phyloP scores from a whole-genome alignment of 2,888 invertebrate genomes.

The Theretra japonica region DNA sequence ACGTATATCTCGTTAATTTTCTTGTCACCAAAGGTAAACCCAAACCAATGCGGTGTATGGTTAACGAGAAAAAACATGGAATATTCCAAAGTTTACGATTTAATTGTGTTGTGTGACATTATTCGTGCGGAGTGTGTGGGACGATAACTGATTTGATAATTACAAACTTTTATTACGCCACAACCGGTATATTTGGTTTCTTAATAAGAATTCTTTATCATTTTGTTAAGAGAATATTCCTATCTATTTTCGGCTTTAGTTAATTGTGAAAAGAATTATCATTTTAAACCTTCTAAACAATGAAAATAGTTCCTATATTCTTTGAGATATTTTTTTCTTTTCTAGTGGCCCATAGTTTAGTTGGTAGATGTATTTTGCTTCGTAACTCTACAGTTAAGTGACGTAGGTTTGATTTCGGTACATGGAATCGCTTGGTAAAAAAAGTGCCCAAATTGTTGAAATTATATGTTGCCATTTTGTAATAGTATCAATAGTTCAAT shows the following conservation, averaged over 20 bases:
- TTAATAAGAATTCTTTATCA: neutral
- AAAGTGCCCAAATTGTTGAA: no score
- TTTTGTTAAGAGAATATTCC: neutral
- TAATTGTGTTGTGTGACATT: conserved; percentile 11
- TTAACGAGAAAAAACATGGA: conserved; percentile 6
- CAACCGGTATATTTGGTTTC: conserved; percentile 20
- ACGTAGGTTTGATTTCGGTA: no score
- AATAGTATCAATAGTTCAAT: no score
- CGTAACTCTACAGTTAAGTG: no score
- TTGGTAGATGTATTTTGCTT: no score
- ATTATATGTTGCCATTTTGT: no score
- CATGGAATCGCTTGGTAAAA: no score
- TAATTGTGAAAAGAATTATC: no score
- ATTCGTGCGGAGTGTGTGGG: conserved; percentile 8
- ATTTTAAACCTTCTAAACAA: no score
- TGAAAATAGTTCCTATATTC: no score
- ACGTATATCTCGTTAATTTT: neutral
- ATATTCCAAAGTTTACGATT: conserved; percentile 21
- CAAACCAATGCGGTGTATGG: neutral
- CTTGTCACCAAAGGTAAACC: neutral
- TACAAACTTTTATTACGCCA: neutral
- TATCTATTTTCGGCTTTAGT: neutral
- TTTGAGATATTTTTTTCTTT: no score
- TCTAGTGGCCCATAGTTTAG: no score
- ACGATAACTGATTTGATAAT: conserved; percentile 9